phyloP scores from a whole-genome alignment of 23 tunicate species.

The Ciona savignyi region DNA sequence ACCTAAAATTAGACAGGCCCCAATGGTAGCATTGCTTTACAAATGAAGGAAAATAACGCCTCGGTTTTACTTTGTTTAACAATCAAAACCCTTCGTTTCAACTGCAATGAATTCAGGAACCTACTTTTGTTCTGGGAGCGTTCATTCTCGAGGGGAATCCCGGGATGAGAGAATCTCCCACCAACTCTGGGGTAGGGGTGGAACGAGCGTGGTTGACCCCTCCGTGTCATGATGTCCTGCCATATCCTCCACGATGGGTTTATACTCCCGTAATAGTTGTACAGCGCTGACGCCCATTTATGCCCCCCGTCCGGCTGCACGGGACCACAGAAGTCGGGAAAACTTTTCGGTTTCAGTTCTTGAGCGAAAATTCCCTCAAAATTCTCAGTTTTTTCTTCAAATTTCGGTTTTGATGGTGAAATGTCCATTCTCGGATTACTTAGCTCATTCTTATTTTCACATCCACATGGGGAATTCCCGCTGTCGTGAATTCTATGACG shows the following conservation, averaged over 20 bases:
- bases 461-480: neutral
- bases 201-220: neutral
- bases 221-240: slow-evolving; percentile 12
- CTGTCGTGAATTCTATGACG: neutral
- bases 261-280: slow-evolving; percentile 14
- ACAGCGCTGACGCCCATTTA: slow-evolving; percentile 13
- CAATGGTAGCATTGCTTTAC: no score
- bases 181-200: neutral
- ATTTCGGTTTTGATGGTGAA: neutral
- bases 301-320: neutral
- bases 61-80: no score
- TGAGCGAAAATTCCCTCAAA: neutral
- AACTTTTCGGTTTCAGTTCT: neutral
- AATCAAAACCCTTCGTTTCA: neutral
- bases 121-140: neutral
- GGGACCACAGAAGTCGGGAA: neutral
- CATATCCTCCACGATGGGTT: slow-evolving; percentile 46
- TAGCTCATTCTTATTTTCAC: neutral
- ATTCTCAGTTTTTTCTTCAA: neutral
- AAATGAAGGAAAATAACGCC: no score
- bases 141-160: neutral
- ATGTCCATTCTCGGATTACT: neutral
- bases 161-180: neutral
- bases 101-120: neutral
- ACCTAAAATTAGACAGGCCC: no score